These are phyloP conservation scores for Sinella curviseta DNA, from an alignment of 1,140 invertebrate genomes.

Conservation along the genomic window DNA sequence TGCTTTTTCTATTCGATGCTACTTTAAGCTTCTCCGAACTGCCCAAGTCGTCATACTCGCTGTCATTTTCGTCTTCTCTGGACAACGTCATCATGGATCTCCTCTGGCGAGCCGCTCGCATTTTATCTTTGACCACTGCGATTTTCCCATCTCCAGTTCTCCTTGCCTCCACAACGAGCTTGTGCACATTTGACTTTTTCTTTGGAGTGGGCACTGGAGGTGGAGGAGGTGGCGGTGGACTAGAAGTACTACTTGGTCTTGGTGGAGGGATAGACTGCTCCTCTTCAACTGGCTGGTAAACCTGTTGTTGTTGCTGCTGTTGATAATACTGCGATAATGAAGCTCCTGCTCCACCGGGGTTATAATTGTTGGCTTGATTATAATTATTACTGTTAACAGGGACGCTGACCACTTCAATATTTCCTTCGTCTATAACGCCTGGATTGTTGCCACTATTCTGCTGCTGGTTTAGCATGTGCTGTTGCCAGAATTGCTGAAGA, in stretches of 20 bases:
- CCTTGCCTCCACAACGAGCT: background rate
- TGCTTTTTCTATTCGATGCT: too few species aligned
- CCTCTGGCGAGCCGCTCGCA: background rate
- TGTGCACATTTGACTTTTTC: background rate
- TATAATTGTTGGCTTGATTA: background rate
- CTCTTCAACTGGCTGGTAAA: too few species aligned
- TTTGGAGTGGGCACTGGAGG: background rate
- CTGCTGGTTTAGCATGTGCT: background rate
- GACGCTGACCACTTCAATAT: background rate
- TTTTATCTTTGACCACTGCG: background rate
- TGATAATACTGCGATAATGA: background rate
- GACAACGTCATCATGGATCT: background rate
- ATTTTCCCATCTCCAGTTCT: background rate
- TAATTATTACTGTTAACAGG: background rate
- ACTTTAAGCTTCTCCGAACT: too few species aligned
- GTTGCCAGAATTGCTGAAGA: background rate
- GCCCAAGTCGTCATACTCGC: background rate
- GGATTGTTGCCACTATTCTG: background rate
- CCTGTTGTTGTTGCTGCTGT: background rate
- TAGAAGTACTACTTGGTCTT: too few species aligned
- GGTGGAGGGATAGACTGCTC: too few species aligned
- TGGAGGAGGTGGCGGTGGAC: too few species aligned
- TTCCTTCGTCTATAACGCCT: background rate
- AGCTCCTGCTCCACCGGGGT: background rate
- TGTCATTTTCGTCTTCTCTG: background rate